Evolutionary conservation across 2,113 vertebrate species (phyloP).

Genomic region (Cercocebus atys): DNA sequence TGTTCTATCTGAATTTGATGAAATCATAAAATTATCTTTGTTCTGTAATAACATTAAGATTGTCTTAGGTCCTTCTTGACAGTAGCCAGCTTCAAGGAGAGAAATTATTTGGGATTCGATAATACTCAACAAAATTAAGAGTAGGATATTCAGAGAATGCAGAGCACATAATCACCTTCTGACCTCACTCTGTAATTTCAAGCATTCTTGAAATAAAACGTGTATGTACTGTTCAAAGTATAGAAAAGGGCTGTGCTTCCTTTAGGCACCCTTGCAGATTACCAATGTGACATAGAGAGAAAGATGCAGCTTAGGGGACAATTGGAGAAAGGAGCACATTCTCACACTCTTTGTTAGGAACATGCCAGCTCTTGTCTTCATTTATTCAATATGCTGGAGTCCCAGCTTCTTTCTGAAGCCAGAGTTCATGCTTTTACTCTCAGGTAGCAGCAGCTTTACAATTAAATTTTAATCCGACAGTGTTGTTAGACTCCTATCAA

Average conservation of each 20-base stretch:
- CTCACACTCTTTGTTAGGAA: constrained; percentile 39
- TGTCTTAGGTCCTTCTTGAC: constrained; percentile 37
- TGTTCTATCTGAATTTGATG: constrained; percentile 40
- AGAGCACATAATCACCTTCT: constrained; percentile 56
- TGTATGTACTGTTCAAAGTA: constrained; percentile 57
- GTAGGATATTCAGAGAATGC: constrained; percentile 47
- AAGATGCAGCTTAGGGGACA: background rate
- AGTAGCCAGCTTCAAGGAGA: constrained; percentile 44
- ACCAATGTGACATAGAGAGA: constrained; percentile 39
- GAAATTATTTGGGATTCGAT: constrained; percentile 56
- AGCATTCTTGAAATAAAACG: constrained; percentile 45
- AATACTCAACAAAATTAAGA: constrained; percentile 53
- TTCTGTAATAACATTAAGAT: constrained; percentile 63
- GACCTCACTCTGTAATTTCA: constrained; percentile 55
- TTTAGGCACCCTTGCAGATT: constrained; percentile 46
- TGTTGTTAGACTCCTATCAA: constrained; percentile 49
- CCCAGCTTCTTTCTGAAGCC: constrained; percentile 52
- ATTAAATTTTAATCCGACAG: constrained; percentile 62
- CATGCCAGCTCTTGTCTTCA: constrained; percentile 41
- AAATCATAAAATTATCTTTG: constrained; percentile 10
- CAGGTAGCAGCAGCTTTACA: constrained; percentile 68
- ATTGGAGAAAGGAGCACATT: constrained; percentile 8
- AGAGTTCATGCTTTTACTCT: constrained; percentile 51
- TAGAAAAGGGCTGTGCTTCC: constrained; percentile 24
- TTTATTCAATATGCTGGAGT: constrained; percentile 22